A percentile compares a stretch with the other conserved stretches of the same genome.
Conservation (phyloP, 2,797 vertebrate genomes). For the Lacerta bilineata region DNA sequence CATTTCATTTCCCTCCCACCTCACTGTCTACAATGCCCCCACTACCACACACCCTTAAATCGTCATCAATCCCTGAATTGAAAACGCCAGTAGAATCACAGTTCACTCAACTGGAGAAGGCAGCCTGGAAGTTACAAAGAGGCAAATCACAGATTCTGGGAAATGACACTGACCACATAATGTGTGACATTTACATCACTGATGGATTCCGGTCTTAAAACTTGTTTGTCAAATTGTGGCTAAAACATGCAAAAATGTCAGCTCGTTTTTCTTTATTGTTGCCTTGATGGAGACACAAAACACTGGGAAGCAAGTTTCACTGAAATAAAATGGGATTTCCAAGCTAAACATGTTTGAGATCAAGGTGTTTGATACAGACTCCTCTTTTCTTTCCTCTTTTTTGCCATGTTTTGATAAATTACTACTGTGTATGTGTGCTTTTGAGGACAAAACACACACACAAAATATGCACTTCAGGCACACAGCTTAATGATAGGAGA, state of each 20-base stretch:
- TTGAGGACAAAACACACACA: too few relatives aligned
- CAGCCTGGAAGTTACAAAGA: slow-evolving; percentile 30
- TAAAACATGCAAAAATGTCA: slow-evolving; percentile 61
- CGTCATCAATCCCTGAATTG: neutral
- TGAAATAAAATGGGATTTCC: neutral
- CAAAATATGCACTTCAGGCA: slow-evolving; percentile 18
- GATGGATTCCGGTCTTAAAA: slow-evolving; percentile 3
- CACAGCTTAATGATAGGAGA: slow-evolving; percentile 32
- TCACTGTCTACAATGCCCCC: too few relatives aligned
- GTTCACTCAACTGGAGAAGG: neutral
- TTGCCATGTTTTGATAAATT: slow-evolving; percentile 38
- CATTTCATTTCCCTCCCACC: too few relatives aligned
- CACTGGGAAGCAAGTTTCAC: neutral
- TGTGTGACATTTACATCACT: slow-evolving; percentile 40
- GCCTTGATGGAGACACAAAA: slow-evolving; percentile 38
- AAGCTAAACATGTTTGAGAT: neutral
- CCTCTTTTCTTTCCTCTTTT: neutral
- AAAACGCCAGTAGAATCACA: slow-evolving; percentile 18
- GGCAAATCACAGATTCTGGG: slow-evolving; percentile 7
- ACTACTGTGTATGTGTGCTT: neutral
- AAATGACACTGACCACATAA: slow-evolving; percentile 39
- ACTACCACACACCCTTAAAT: slow-evolving; percentile 3
- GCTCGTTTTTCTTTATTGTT: slow-evolving; percentile 51
- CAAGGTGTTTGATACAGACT: neutral
- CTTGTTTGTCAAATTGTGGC: slow-evolving; percentile 21